Evolutionary conservation across 2,113 vertebrate genomes (phyloP).

Genomic region (Ovis canadensis): DNA sequence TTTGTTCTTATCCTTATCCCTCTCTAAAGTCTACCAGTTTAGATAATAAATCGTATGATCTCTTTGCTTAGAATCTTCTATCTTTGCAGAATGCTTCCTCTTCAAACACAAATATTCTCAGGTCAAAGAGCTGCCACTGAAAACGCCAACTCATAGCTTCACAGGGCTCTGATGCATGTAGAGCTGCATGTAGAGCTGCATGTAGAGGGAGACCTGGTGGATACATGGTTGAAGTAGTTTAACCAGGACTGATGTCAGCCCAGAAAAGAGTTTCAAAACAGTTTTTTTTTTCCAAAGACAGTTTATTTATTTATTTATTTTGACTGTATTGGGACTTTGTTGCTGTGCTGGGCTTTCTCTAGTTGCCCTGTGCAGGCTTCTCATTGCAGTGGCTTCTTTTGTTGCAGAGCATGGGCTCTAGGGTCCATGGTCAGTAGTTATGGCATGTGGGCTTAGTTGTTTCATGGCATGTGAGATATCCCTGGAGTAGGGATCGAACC

Average conservation of each 20-base stretch:
- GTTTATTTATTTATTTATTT: neutral
- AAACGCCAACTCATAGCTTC: neutral
- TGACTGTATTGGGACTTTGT: neutral
- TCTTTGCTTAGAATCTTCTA: neutral
- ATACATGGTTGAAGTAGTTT: neutral
- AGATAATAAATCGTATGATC: neutral
- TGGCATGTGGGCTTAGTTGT: neutral
- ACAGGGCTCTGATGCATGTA: neutral
- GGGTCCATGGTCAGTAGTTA: neutral
- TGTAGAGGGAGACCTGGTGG: fast-evolving
- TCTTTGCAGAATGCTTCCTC: neutral
- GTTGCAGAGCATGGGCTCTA: neutral
- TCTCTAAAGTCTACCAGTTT: neutral
- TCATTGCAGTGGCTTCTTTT: neutral
- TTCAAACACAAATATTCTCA: neutral
- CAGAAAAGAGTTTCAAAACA: neutral
- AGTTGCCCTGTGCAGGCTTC: neutral
- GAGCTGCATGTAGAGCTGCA: neutral
- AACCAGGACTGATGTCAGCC: neutral
- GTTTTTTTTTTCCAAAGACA: neutral
- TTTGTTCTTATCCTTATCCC: neutral
- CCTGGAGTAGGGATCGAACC: neutral
- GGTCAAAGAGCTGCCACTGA: neutral
- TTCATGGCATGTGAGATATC: neutral
- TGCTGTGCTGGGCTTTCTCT: neutral